These are phyloP conservation scores for Trichopoda pennipes DNA, from an alignment of 2,888 invertebrate genomes.

Conservation along the genomic window DNA sequence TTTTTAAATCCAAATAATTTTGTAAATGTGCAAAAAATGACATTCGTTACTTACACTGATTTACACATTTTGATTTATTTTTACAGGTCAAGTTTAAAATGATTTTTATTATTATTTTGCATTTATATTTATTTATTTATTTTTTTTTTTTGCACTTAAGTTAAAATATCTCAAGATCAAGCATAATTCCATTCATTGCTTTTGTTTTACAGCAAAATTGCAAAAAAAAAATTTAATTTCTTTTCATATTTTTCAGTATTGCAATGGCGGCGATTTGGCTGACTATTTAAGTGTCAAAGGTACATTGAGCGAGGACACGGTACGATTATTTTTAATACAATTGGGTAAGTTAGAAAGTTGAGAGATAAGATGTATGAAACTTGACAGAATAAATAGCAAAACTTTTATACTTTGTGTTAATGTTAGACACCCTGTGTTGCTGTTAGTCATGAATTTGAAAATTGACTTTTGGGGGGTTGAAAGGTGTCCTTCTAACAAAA, in stretches of 20 bases:
- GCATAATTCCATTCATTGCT: constrained; percentile 7
- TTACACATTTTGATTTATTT: constrained; percentile 50
- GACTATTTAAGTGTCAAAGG: constrained; percentile 97
- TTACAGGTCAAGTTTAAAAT: constrained; percentile 64
- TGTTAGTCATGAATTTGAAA: too few relatives aligned
- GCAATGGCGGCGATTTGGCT: constrained; percentile 99
- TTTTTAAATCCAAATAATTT: constrained; percentile 10
- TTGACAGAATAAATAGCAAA: too few relatives aligned
- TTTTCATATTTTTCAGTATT: constrained; percentile 86
- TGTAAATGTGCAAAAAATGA: background rate
- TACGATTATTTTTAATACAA: constrained; percentile 95
- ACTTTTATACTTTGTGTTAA: too few relatives aligned
- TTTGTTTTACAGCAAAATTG: constrained; percentile 19
- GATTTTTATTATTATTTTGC: constrained; percentile 48
- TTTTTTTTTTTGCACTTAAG: background rate
- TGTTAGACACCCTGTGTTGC: too few relatives aligned
- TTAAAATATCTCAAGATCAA: constrained; percentile 39
- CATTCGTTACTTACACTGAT: constrained; percentile 8
- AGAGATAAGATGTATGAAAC: too few relatives aligned
- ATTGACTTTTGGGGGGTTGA: too few relatives aligned
- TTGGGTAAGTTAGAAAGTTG: constrained; percentile 84
- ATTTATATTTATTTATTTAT: background rate
- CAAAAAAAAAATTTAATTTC: constrained; percentile 19
- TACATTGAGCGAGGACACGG: constrained; percentile 98
- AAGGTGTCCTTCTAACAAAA: too few relatives aligned